These are phyloP conservation scores for Sorex maritimensis DNA, from an alignment of 2,797 vertebrate species.

Conservation along the genomic window DNA sequence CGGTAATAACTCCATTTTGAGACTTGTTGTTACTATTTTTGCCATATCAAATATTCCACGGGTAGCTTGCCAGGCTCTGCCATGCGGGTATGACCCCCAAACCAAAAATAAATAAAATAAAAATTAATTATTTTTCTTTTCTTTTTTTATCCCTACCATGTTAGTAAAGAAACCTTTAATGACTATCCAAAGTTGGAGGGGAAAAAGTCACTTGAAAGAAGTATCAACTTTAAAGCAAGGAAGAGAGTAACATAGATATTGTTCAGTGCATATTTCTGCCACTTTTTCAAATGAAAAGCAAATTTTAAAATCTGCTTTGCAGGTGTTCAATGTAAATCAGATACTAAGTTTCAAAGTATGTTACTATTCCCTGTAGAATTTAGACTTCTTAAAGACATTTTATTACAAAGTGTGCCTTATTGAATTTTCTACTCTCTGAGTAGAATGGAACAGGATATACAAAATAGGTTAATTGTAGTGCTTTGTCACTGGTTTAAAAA, in stretches of 20 bases:
- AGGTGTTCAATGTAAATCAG: conserved; percentile 59
- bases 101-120: too few relatives aligned
- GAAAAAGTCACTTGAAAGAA: not conserved
- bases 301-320: conserved; percentile 22
- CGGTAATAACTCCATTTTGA: too few relatives aligned
- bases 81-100: too few relatives aligned
- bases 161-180: conserved; percentile 42
- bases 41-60: too few relatives aligned
- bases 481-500: conserved; percentile 62
- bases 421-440: conserved; percentile 59
- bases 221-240: not conserved
- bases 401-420: conserved; percentile 62
- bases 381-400: conserved; percentile 49
- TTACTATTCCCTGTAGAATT: conserved; percentile 58
- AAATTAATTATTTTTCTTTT: not conserved
- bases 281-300: conserved; percentile 74
- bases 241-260: conserved; percentile 26
- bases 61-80: too few relatives aligned
- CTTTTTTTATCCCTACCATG: not conserved
- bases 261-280: not conserved
- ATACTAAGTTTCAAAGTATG: not conserved
- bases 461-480: conserved; percentile 16
- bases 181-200: not conserved
- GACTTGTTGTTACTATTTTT: too few relatives aligned
- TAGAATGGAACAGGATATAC: conserved; percentile 51